Evolutionary conservation across 2,113 vertebrate species (phyloP).

Genomic region (Illadopsis cleaveri): DNA sequence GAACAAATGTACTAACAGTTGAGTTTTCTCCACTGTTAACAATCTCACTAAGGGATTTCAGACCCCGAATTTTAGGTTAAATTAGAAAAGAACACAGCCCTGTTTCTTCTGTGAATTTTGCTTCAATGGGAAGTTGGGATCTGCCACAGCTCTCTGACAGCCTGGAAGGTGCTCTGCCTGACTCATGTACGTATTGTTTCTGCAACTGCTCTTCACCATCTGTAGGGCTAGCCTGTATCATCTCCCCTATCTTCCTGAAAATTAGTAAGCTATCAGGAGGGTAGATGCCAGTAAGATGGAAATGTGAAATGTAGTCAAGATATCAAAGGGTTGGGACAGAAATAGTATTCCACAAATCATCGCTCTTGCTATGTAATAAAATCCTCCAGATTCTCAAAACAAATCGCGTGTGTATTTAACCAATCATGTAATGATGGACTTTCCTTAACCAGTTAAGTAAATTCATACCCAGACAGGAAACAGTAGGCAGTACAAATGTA

Average conservation of each 20-base stretch:
- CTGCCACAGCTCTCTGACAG: background rate
- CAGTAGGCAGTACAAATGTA: background rate
- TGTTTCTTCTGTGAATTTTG: background rate
- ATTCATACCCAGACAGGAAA: background rate
- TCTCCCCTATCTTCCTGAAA: background rate
- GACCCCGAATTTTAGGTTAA: rapidly evolving
- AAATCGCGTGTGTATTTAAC: background rate
- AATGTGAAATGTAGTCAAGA: background rate
- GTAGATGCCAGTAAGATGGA: background rate
- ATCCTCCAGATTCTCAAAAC: background rate
- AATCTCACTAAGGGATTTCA: background rate
- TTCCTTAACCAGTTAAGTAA: background rate
- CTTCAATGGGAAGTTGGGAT: background rate
- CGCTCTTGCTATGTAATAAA: background rate
- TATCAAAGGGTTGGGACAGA: background rate
- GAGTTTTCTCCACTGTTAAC: background rate
- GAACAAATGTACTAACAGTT: background rate
- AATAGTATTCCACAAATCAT: background rate
- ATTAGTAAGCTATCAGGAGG: background rate
- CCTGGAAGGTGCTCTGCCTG: background rate
- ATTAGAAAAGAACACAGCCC: background rate
- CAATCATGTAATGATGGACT: background rate
- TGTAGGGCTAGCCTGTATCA: background rate
- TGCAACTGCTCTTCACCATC: background rate
- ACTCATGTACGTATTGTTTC: background rate